Conservation (phyloP, 2,888 invertebrate species). For the Hydriomena furcata region DNA sequence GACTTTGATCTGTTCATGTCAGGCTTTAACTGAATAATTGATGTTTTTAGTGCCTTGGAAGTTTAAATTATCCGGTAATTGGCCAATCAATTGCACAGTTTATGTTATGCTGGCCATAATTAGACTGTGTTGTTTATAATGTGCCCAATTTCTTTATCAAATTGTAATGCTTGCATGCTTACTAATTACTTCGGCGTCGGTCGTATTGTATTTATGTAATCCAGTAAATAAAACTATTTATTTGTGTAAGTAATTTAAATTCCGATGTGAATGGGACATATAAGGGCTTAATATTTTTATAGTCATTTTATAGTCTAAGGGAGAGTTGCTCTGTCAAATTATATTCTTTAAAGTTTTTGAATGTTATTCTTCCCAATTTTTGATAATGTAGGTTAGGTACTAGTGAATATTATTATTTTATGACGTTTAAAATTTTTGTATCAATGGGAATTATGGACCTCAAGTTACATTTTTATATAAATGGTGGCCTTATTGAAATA, state of each 20-base stretch:
- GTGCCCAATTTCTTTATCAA: conserved; percentile 31
- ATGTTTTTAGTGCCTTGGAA: conserved; percentile 12
- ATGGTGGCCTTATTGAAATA: background rate
- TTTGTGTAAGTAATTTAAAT: conserved; percentile 42
- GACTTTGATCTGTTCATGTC: conserved; percentile 41
- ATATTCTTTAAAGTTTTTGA: conserved; percentile 19
- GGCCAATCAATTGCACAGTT: conserved; percentile 45
- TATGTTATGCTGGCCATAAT: conserved; percentile 70
- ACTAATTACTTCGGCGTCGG: background rate
- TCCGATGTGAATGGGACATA: conserved; percentile 13
- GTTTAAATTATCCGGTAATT: conserved; percentile 7
- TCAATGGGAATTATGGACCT: background rate
- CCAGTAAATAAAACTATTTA: conserved; percentile 44
- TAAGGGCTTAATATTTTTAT: conserved; percentile 39
- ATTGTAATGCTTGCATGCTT: conserved; percentile 8
- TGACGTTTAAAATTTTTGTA: background rate
- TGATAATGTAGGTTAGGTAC: background rate
- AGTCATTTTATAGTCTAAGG: conserved; percentile 20
- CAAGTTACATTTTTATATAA: conserved; percentile 2
- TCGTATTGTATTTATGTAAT: conserved; percentile 42
- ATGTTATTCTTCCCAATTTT: background rate
- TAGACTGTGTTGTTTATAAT: conserved; percentile 40
- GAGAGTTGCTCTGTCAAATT: conserved; percentile 1
- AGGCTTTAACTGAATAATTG: conserved; percentile 35
- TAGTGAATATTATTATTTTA: no score